A percentile compares a stretch with the other conserved stretches of the same genome.
Conservation (phyloP, 2,113 vertebrate genomes). For the Daboia siamensis region DNA sequence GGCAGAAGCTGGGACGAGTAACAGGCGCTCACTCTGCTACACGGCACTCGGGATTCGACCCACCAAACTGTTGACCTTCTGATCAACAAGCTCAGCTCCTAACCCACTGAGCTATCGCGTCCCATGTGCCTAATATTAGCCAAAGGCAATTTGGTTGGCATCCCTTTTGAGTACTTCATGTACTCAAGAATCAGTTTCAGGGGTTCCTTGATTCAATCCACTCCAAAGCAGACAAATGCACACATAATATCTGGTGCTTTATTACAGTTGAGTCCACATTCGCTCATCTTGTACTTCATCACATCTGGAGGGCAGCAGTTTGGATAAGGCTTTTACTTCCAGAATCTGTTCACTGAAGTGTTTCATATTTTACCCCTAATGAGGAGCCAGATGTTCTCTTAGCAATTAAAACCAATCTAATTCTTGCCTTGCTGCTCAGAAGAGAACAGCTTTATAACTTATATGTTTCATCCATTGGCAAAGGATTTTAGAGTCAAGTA, state of each 20-base stretch:
- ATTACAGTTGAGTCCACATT: neutral
- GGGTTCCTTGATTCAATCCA: neutral
- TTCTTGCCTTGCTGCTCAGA: neutral
- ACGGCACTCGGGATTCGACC: too few relatives aligned
- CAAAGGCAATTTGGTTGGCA: neutral
- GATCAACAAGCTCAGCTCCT: too few relatives aligned
- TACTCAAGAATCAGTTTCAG: neutral
- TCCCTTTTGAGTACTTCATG: neutral
- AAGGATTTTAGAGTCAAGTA: neutral
- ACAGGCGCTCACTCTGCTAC: too few relatives aligned
- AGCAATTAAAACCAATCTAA: neutral
- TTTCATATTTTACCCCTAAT: neutral
- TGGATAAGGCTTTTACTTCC: neutral
- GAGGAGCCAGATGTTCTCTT: rapidly evolving
- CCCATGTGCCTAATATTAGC: neutral
- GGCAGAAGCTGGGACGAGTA: too few relatives aligned
- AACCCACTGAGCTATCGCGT: too few relatives aligned
- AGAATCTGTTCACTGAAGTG: neutral
- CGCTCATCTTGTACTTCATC: neutral
- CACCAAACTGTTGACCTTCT: too few relatives aligned
- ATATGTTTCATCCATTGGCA: neutral
- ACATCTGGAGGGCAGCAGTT: neutral
- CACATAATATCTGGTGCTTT: neutral
- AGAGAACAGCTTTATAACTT: neutral
- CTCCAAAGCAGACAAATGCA: neutral